These are phyloP conservation scores for Limnephilus rhombicus DNA, from an alignment of 2,888 invertebrate species.

Conservation along the genomic window DNA sequence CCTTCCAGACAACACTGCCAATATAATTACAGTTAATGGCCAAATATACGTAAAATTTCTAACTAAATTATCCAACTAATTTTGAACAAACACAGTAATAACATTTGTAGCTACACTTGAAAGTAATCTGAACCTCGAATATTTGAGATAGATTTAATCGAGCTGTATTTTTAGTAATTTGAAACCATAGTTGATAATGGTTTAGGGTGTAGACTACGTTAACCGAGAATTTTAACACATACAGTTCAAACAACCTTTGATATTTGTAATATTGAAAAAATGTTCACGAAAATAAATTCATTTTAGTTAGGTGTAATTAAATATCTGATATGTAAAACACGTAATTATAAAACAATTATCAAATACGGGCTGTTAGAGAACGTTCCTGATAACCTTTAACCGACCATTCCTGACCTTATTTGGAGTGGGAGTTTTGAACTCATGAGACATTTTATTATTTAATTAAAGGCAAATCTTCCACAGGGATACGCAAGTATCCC, in stretches of 20 bases:
- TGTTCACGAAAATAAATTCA: not conserved
- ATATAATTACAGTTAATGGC: not conserved
- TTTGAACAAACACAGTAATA: not conserved
- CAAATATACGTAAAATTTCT: slow-evolving; percentile 43
- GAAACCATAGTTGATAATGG: not conserved
- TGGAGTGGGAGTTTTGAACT: too few relatives aligned
- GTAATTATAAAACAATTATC: too few relatives aligned
- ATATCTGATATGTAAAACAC: not conserved
- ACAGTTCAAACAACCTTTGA: too few relatives aligned
- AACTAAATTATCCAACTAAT: slow-evolving; percentile 25
- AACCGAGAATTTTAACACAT: not conserved
- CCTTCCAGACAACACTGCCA: not conserved
- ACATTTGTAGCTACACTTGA: not conserved
- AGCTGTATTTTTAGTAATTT: not conserved
- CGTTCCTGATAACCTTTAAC: too few relatives aligned
- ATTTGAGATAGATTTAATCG: not conserved
- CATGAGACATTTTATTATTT: too few relatives aligned
- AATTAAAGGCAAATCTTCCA: too few relatives aligned
- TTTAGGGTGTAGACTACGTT: not conserved
- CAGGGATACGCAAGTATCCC: too few relatives aligned
- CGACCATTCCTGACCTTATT: too few relatives aligned
- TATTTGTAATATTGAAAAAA: not conserved
- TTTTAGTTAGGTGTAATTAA: not conserved
- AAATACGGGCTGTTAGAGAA: too few relatives aligned
- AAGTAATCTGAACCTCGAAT: not conserved